A percentile compares a stretch with the other conserved stretches of the same genome.
These are phyloP conservation scores for Chesias legatella DNA, from an alignment of 2,888 invertebrate genomes.

Conservation along the genomic window DNA sequence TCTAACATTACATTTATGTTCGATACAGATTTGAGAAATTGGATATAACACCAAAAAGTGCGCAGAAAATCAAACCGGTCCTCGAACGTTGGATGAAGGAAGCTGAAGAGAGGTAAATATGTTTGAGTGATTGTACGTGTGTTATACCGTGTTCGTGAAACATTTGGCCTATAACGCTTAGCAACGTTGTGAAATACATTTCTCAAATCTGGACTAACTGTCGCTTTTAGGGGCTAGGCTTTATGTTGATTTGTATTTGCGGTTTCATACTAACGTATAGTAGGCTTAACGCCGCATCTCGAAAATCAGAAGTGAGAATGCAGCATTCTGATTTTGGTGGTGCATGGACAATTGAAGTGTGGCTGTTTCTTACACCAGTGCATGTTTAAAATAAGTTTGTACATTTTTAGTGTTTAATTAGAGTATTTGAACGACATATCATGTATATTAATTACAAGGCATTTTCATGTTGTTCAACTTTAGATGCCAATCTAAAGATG, in stretches of 20 bases:
- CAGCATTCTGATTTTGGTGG: constrained; percentile 32
- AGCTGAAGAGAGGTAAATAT: constrained; percentile 95
- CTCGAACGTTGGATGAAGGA: constrained; percentile 99
- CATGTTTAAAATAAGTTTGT: constrained; percentile 21
- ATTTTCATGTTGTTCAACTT: too few relatives aligned
- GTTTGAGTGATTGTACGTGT: constrained; percentile 75
- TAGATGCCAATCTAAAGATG: too few relatives aligned
- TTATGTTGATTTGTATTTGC: constrained; percentile 47
- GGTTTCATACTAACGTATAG: constrained; percentile 36
- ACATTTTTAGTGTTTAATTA: not conserved
- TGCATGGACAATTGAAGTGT: constrained; percentile 24
- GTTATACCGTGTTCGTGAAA: constrained; percentile 71
- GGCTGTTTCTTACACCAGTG: constrained; percentile 22
- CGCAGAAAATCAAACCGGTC: constrained; percentile 99
- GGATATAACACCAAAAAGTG: constrained; percentile 99
- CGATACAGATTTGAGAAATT: constrained; percentile 97
- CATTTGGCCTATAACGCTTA: constrained; percentile 77
- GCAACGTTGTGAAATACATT: constrained; percentile 70
- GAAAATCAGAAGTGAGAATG: constrained; percentile 15
- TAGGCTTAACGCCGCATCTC: constrained; percentile 14
- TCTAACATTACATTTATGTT: constrained; percentile 79
- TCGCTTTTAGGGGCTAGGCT: constrained; percentile 65
- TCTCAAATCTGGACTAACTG: constrained; percentile 81
- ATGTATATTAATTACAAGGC: too few relatives aligned
- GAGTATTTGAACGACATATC: not conserved